Conservation (phyloP, 2,888 invertebrate genomes). For the Iphiclides podalirius region DNA sequence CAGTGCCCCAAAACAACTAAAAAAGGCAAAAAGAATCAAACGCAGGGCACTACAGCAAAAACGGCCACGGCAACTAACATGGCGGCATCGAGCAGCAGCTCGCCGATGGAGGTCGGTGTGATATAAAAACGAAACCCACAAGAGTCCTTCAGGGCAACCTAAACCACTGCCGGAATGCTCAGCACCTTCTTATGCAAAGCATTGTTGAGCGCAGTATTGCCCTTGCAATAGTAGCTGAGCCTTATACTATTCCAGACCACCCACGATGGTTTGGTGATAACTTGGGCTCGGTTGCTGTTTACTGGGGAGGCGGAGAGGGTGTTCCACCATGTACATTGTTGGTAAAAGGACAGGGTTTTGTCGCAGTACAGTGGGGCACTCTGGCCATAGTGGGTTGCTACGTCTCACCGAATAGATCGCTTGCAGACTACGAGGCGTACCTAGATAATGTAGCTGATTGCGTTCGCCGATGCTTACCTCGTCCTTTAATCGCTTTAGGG, state of each 20-base stretch:
- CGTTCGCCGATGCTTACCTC: background rate
- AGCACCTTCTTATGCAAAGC: background rate
- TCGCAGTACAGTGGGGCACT: background rate
- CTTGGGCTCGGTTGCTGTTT: background rate
- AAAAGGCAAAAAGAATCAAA: background rate
- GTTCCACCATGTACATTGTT: background rate
- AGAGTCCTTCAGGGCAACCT: constrained; percentile 7
- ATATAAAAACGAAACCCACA: background rate
- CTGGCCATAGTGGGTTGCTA: constrained; percentile 1
- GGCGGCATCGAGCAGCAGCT: background rate
- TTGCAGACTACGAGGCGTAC: background rate
- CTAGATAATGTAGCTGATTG: background rate
- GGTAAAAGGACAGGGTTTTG: background rate
- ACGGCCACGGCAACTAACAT: background rate
- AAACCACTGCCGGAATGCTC: background rate
- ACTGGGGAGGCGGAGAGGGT: background rate
- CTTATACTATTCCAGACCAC: background rate
- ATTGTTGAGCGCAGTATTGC: no score
- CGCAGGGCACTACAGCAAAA: no score
- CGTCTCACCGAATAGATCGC: background rate
- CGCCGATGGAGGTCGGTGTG: background rate
- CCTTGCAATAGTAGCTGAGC: no score
- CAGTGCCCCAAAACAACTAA: background rate
- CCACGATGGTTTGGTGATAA: background rate
- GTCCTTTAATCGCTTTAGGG: background rate